Evolutionary conservation across 2,888 invertebrate genomes (phyloP), one percentile per base, ranked within the genome.

Genomic region (Sceliomorpha sp.): DNA sequence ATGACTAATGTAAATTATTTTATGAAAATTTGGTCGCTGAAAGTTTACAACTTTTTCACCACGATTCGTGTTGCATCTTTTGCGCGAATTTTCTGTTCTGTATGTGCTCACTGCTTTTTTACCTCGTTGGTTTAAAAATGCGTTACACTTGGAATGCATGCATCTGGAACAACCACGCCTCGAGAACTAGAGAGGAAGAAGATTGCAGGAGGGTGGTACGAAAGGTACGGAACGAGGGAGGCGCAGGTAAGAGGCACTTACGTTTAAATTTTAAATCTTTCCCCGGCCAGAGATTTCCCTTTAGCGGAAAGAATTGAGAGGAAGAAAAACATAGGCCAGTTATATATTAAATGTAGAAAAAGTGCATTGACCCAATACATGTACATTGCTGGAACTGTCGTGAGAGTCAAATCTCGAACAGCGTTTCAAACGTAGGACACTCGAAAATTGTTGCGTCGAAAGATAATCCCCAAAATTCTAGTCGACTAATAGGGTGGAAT

Each of bases 261-360:
- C 64, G 78, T 81, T 80, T 79, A 79, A 81, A 81, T 80, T 81
- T 78, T 77, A 81, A 81, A 81, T 80, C 74, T 74, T 77, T 69
- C 70, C 73, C 71, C 72, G 70, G 73, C 71, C 71, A 66, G 74
- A 76, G 76, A 79, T 77, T 76, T 74, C 70, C 63, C 66, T 58
- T 44, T 36, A 51, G 47, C 60, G 62, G 62, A 56, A 64, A 58
- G 50, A 58, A 64, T 50, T 39, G 26, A 37, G 20, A 13, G 20
- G 27, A 55, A 9, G 45, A 50, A 32, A 47, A 58, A 63, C 40
- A 44, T 42, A 37, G 26, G 29, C 26, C 32, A 39, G 34, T 1
- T 10, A 36, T 2, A 13, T 29, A 34, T 48, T 13, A 7, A 40
- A 26, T 44, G 51, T 12, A 59, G 42, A 53, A 63, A 50, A 39